These are phyloP conservation scores for Bembecia ichneumoniformis DNA, from an alignment of 2,888 invertebrate genomes.

Conservation along the genomic window DNA sequence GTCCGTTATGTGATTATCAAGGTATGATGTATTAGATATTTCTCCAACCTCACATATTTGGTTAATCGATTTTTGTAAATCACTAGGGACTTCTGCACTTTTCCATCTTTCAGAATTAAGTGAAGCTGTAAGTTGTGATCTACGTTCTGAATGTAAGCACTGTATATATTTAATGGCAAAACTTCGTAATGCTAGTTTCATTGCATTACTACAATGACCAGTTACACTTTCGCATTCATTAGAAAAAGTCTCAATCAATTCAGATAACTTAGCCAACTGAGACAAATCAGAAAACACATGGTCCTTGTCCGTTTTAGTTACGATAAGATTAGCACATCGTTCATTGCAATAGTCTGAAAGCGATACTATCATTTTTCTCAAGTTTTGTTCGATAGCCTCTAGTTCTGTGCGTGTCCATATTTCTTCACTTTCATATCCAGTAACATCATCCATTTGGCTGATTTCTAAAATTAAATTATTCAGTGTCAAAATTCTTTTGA, in stretches of 20 bases:
- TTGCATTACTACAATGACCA: conserved; percentile 81
- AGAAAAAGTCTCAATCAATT: conserved; percentile 85
- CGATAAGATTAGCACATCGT: conserved; percentile 89
- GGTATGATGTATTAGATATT: conserved; percentile 49
- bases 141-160: conserved; percentile 90
- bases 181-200: conserved; percentile 86
- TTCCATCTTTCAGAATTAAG: conserved; percentile 96
- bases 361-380: conserved; percentile 83
- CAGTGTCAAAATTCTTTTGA: conserved; percentile 81
- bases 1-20: conserved; percentile 55
- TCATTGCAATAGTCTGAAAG: conserved; percentile 95
- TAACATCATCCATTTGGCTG: conserved; percentile 72
- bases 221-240: conserved; percentile 81
- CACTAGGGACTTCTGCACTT: conserved; percentile 89
- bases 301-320: conserved; percentile 81
- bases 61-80: conserved; percentile 89
- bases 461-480: conserved; percentile 85
- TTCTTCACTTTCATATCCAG: conserved; percentile 76
- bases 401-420: conserved; percentile 81
- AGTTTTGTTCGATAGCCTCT: conserved; percentile 76
- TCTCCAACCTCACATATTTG: conserved; percentile 73
- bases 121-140: conserved; percentile 85
- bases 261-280: conserved; percentile 83
- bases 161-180: conserved; percentile 93
- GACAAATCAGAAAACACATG: conserved; percentile 78